These are phyloP conservation scores for Conus canariensis DNA, from an alignment of 2,888 invertebrate genomes.

Conservation along the genomic window DNA sequence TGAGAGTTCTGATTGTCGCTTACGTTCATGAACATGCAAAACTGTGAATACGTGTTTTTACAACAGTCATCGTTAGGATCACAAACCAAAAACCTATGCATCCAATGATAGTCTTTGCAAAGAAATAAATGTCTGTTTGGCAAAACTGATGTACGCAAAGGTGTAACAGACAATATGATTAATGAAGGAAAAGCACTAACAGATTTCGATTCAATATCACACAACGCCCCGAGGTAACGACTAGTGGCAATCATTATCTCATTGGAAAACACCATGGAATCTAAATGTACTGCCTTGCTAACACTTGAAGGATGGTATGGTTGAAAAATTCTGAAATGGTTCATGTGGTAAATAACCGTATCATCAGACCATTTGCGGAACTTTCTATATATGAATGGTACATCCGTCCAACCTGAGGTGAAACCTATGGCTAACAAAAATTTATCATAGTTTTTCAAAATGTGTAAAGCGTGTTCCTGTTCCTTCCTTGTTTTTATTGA, in stretches of 20 bases:
- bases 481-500: not conserved
- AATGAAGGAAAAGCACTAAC: too few relatives aligned
- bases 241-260: too few relatives aligned
- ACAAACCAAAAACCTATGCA: not conserved
- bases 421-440: not conserved
- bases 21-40: not conserved
- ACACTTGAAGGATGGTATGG: not conserved
- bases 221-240: too few relatives aligned
- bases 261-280: too few relatives aligned
- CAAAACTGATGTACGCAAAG: not conserved
- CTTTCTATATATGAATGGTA: not conserved
- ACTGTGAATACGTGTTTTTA: not conserved
- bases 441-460: not conserved
- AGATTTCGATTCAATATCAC: too few relatives aligned
- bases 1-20: too few relatives aligned
- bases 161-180: too few relatives aligned
- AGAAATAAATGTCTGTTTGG: not conserved
- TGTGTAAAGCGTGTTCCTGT: not conserved
- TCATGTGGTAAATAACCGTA: not conserved
- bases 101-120: not conserved
- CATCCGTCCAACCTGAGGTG: not conserved
- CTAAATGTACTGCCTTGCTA: too few relatives aligned
- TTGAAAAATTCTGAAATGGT: not conserved
- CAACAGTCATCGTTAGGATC: not conserved
- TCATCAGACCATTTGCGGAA: not conserved